Evolutionary conservation across 2,888 invertebrate genomes (phyloP).

Genomic region (Limnephilus rhombicus): DNA sequence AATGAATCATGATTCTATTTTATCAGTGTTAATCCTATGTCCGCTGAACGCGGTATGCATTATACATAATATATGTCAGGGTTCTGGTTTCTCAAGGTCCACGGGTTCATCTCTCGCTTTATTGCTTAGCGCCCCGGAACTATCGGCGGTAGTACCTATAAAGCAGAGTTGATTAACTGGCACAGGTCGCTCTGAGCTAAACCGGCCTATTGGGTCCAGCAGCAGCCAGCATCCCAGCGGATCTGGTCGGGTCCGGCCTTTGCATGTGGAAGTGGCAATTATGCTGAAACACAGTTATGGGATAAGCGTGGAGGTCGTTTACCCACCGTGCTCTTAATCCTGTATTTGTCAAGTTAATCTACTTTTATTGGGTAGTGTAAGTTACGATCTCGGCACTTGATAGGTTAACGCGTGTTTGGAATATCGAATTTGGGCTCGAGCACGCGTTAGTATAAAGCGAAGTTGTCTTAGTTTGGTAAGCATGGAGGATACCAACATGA

Average conservation of each 20-base stretch:
- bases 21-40: neutral
- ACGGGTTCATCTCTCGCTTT: neutral
- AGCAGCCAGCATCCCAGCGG: neutral
- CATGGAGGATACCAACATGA: neutral
- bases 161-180: neutral
- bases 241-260: neutral
- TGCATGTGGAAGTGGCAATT: slow-evolving; percentile 20
- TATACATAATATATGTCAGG: neutral
- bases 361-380: neutral
- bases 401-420: neutral
- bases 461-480: too few species aligned
- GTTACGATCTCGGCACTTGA: neutral
- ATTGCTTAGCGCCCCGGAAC: neutral
- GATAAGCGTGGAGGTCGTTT: neutral
- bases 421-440: neutral
- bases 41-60: neutral
- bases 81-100: neutral
- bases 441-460: neutral
- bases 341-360: slow-evolving; percentile 5
- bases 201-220: neutral
- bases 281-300: neutral
- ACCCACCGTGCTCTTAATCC: neutral
- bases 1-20: neutral
- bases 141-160: neutral
- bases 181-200: neutral